These are phyloP conservation scores for Lepidocyrtoides sp. DNA, from an alignment of 2,888 invertebrate species.

Conservation along the genomic window DNA sequence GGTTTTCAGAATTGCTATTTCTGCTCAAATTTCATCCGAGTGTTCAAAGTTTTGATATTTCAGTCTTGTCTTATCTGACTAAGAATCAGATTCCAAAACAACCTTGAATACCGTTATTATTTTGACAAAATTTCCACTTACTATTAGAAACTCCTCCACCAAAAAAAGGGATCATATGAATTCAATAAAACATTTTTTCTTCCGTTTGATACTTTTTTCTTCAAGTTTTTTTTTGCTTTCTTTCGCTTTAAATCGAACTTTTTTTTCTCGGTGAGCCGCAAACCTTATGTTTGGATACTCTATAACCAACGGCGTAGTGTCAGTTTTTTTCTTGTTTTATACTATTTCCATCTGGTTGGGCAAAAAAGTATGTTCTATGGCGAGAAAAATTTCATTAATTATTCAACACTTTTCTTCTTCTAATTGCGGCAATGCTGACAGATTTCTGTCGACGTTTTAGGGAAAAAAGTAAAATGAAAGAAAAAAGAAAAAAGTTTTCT, in stretches of 20 bases:
- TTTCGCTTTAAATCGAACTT: constrained; percentile 68
- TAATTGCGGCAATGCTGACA: constrained; percentile 81
- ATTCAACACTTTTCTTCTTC: constrained; percentile 80
- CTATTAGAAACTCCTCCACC: not conserved
- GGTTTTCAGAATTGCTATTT: no score
- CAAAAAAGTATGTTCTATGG: constrained; percentile 43
- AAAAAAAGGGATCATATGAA: not conserved
- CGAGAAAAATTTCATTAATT: constrained; percentile 78
- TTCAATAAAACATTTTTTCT: constrained; percentile 38
- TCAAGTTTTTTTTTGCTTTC: constrained; percentile 48
- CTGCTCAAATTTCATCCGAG: no score
- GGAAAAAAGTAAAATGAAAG: not conserved
- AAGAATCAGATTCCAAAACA: no score
- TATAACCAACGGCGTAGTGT: not conserved
- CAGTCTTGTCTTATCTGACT: no score
- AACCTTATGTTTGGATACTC: not conserved
- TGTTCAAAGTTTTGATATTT: no score
- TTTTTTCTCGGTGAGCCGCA: not conserved
- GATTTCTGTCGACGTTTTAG: constrained; percentile 66
- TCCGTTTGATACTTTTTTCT: constrained; percentile 25
- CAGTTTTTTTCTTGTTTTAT: not conserved
- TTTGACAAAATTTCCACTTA: constrained; percentile 2
- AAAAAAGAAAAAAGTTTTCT: constrained; percentile 23
- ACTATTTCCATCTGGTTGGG: not conserved
- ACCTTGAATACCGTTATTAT: no score